These are phyloP conservation scores for Monochamus alternatus DNA, from an alignment of 2,888 invertebrate species.

Conservation along the genomic window DNA sequence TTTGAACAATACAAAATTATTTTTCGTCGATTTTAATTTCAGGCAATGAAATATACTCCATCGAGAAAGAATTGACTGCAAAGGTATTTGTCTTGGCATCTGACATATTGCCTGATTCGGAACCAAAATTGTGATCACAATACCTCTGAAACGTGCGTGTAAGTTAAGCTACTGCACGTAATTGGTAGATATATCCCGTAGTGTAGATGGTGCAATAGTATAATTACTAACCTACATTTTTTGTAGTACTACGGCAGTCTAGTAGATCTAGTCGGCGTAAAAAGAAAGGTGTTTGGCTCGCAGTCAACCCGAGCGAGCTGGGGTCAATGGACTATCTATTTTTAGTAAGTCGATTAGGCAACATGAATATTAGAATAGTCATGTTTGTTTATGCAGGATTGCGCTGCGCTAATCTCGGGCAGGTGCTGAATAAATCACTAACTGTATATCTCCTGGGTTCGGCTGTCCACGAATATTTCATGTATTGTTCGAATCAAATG, in stretches of 20 bases:
- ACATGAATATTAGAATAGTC: constrained; percentile 36
- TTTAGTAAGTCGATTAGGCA: constrained; percentile 42
- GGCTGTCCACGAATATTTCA: background rate
- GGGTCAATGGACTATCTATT: constrained; percentile 39
- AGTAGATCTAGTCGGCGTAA: background rate
- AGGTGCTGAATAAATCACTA: constrained; percentile 24
- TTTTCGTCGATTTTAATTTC: no score
- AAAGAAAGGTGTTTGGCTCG: constrained; percentile 30
- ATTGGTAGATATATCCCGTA: background rate
- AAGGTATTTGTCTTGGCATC: no score
- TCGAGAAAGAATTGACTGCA: no score
- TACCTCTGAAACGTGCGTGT: background rate
- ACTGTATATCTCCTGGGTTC: background rate
- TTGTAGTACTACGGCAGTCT: constrained; percentile 5
- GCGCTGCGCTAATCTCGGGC: constrained; percentile 24
- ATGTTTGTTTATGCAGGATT: constrained; percentile 30
- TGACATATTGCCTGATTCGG: no score
- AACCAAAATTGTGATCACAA: no score
- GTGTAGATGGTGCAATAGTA: constrained; percentile 9
- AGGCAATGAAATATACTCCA: no score
- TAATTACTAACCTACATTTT: constrained; percentile 13
- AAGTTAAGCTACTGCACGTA: background rate
- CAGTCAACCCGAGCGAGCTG: constrained; percentile 23
- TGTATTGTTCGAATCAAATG: no score
- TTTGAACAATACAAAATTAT: no score